Percentiles rank a stretch among this genome's conserved stretches.
phyloP scores from a whole-genome alignment of 2,113 vertebrate genomes.

The Pan paniscus region DNA sequence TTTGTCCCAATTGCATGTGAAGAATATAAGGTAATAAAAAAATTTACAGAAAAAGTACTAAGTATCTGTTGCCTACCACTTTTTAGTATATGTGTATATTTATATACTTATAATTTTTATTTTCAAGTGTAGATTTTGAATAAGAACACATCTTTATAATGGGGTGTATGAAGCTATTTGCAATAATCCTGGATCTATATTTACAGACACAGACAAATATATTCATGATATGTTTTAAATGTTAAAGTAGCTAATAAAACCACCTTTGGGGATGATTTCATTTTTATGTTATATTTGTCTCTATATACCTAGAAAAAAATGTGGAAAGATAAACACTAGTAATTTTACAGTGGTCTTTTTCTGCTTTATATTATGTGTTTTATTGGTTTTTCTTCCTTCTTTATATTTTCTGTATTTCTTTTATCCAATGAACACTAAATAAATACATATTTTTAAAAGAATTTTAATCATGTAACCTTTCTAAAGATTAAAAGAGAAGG shows the following conservation, averaged over 20 bases:
- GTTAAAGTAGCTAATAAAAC: background rate
- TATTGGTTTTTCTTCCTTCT: background rate
- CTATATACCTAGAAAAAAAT: background rate
- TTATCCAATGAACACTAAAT: background rate
- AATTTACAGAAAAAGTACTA: background rate
- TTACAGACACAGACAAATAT: background rate
- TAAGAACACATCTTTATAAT: background rate
- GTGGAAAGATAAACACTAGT: background rate
- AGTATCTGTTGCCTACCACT: background rate
- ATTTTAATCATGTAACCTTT: background rate
- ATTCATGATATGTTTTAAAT: constrained; percentile 2
- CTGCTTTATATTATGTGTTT: background rate
- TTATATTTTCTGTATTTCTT: background rate
- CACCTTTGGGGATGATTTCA: background rate
- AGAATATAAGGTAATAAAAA: background rate
- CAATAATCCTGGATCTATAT: background rate
- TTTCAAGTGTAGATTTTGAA: constrained; percentile 3
- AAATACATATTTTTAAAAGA: background rate
- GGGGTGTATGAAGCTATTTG: background rate
- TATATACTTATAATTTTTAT: background rate
- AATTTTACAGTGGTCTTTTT: background rate
- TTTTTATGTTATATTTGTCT: background rate
- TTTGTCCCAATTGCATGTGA: background rate
- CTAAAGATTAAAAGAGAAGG: background rate
- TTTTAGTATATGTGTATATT: background rate